These are phyloP conservation scores for Eptatretus burgeri DNA, from an alignment of 2,113 vertebrate genomes.

Conservation along the genomic window DNA sequence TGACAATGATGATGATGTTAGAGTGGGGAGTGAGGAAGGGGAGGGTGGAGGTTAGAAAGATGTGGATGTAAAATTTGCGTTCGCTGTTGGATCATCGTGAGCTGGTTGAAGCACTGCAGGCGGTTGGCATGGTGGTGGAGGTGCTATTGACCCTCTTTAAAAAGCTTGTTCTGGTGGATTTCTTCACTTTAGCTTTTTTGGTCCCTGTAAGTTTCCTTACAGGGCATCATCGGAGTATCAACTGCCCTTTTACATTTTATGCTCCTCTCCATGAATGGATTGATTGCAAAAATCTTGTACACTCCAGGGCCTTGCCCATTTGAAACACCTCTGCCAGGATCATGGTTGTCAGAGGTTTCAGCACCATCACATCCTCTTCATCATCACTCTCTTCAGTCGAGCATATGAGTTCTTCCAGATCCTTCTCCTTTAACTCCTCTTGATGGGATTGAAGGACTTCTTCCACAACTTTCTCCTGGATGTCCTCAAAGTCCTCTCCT, in stretches of 20 bases:
- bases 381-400: not conserved
- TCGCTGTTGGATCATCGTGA: no score
- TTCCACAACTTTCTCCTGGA: not conserved
- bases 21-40: no score
- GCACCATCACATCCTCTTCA: not conserved
- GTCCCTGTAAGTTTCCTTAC: not conserved
- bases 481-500: no score
- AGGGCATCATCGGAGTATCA: not conserved
- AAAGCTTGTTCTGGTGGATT: not conserved
- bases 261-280: no score
- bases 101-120: no score
- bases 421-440: not conserved
- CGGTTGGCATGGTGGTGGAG: not conserved
- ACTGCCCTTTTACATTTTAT: not conserved
- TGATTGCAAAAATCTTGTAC: not conserved
- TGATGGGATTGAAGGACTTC: constrained; percentile 4
- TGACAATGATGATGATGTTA: no score
- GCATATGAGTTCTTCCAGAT: not conserved
- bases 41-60: no score
- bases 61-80: no score
- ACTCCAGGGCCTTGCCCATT: not conserved
- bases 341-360: not conserved
- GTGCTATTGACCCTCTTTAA: not conserved
- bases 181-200: not conserved
- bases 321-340: not conserved